These are phyloP conservation scores for Drosophila bifasciata DNA, from an alignment of 1,140 invertebrate genomes.

Conservation along the genomic window DNA sequence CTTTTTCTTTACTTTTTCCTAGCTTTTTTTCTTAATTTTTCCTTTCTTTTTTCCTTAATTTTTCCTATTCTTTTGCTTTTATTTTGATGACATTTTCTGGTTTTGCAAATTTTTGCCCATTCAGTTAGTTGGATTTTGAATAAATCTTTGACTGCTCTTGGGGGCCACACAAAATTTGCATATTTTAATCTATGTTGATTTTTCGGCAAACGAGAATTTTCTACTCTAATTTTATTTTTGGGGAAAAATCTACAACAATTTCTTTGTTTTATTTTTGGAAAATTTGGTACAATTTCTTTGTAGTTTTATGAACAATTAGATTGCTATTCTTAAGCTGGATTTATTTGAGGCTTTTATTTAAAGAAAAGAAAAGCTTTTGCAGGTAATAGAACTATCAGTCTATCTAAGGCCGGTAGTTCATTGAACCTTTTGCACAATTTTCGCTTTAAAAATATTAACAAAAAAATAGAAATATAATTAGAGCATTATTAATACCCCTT, in stretches of 20 bases:
- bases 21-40: neutral
- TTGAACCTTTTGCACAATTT: no score
- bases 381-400: no score
- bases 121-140: neutral
- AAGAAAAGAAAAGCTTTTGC: no score
- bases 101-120: neutral
- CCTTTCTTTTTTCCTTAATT: neutral
- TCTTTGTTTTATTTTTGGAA: neutral
- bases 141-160: constrained; percentile 10
- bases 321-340: neutral
- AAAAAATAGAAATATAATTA: neutral
- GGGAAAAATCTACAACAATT: no score
- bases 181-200: no score
- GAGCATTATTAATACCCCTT: neutral
- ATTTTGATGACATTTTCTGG: constrained; percentile 1
- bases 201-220: neutral
- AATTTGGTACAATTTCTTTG: no score
- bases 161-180: no score
- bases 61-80: neutral
- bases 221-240: neutral
- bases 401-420: no score
- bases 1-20: no score
- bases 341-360: no score
- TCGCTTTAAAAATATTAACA: neutral
- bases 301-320: no score